Evolutionary conservation across 2,113 vertebrate species (phyloP).

Genomic region (Varanus komodoensis): DNA sequence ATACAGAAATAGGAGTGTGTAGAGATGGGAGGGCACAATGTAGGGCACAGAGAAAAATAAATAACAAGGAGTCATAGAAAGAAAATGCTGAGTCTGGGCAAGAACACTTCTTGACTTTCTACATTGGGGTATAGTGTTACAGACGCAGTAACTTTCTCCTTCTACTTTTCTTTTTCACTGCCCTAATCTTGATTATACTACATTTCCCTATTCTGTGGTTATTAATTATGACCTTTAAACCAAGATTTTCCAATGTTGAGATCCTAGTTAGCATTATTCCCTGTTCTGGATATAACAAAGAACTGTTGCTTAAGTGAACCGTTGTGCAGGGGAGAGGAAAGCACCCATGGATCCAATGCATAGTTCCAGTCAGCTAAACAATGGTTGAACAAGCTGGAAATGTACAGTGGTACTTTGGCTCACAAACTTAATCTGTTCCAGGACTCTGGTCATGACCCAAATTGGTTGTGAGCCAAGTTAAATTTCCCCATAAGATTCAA

Average conservation of each 20-base stretch:
- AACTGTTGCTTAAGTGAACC: not conserved
- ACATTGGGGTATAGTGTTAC: too few relatives aligned
- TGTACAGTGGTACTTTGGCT: not conserved
- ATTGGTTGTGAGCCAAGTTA: too few relatives aligned
- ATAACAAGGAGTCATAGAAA: not conserved
- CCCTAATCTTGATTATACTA: too few relatives aligned
- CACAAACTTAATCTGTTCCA: too few relatives aligned
- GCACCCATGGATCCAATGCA: not conserved
- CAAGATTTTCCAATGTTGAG: too few relatives aligned
- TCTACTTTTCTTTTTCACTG: too few relatives aligned
- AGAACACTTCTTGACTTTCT: too few relatives aligned
- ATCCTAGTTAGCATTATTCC: not conserved
- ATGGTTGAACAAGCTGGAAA: not conserved
- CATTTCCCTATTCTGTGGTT: not conserved
- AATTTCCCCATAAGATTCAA: too few relatives aligned
- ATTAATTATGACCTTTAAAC: not conserved
- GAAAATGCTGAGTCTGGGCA: not conserved
- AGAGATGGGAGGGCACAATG: not conserved
- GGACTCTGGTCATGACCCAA: too few relatives aligned
- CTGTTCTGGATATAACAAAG: not conserved
- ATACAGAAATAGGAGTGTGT: too few relatives aligned
- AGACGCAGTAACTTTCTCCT: too few relatives aligned
- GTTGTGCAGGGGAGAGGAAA: not conserved
- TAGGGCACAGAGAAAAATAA: not conserved
- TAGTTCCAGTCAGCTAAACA: not conserved